Conservation (phyloP, 37 sponge, comb jelly and placozoan species). For the Tethya wilhelma region DNA sequence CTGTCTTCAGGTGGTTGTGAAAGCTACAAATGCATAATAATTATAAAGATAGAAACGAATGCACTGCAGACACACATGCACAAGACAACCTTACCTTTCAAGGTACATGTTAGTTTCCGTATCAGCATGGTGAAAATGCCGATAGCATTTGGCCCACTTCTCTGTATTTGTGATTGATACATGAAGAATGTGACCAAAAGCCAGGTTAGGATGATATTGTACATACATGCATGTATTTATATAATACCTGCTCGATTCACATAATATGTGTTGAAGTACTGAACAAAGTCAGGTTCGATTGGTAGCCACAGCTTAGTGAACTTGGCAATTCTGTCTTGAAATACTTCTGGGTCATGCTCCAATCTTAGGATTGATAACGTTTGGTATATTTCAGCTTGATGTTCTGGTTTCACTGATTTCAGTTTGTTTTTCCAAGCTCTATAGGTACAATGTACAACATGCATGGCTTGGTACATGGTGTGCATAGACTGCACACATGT, state of each 20-base stretch:
- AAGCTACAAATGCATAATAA: too few species aligned
- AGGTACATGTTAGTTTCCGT: too few species aligned
- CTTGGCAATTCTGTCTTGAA: conserved; percentile 10
- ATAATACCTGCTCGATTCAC: conserved; percentile 17
- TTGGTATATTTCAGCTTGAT: conserved; percentile 25
- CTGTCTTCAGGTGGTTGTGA: too few species aligned
- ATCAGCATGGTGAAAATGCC: too few species aligned
- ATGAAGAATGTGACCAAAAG: too few species aligned
- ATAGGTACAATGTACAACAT: too few species aligned
- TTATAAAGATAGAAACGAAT: too few species aligned
- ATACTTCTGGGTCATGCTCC: background rate
- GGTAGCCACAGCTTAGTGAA: conserved; percentile 9
- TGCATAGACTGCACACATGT: background rate
- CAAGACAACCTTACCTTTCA: too few species aligned
- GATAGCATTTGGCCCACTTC: too few species aligned
- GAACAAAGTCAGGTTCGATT: conserved; percentile 22
- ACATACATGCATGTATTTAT: too few species aligned
- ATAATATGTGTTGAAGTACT: conserved; percentile 8
- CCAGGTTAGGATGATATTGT: too few species aligned
- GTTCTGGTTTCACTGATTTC: conserved; percentile 3
- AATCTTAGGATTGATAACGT: conserved; percentile 6
- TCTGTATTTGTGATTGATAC: background rate
- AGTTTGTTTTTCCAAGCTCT: conserved; percentile 34
- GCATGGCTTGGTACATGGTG: background rate
- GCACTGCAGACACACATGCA: too few species aligned